A percentile compares a stretch with the other conserved stretches of the same genome.
These are phyloP conservation scores for Hyalella azteca DNA, from an alignment of 2,888 invertebrate genomes.

Conservation along the genomic window DNA sequence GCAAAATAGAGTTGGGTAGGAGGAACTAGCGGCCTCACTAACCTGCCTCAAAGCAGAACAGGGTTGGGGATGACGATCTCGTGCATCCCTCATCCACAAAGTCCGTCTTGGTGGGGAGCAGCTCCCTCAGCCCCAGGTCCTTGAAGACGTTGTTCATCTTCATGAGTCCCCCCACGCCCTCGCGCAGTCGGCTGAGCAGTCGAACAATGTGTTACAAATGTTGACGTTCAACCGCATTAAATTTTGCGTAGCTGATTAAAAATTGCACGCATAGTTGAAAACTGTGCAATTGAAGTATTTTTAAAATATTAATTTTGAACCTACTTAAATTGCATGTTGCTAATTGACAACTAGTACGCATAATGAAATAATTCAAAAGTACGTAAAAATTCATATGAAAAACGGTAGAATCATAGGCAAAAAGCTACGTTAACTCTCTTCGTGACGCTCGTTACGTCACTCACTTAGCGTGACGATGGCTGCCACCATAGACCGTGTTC, in stretches of 20 bases:
- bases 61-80: conserved; percentile 77
- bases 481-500: conserved; percentile 88
- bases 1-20: background rate
- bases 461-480: conserved; percentile 79
- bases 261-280: too few relatives aligned
- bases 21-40: conserved; percentile 60
- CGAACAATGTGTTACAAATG: background rate
- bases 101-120: conserved; percentile 84
- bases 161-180: conserved; percentile 80
- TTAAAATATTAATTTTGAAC: too few relatives aligned
- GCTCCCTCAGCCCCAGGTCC: conserved; percentile 84
- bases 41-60: conserved; percentile 93
- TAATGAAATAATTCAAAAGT: too few relatives aligned
- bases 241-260: too few relatives aligned
- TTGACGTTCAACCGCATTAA: too few relatives aligned
- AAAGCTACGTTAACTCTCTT: too few relatives aligned
- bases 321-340: too few relatives aligned
- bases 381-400: too few relatives aligned
- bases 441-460: too few relatives aligned
- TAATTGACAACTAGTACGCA: too few relatives aligned
- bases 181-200: conserved; percentile 74
- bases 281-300: too few relatives aligned
- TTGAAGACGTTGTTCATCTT: conserved; percentile 76
- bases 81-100: conserved; percentile 93
- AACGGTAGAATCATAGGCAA: too few relatives aligned